Conservation (phyloP, 2,888 invertebrate species). For the Nomada flava region DNA sequence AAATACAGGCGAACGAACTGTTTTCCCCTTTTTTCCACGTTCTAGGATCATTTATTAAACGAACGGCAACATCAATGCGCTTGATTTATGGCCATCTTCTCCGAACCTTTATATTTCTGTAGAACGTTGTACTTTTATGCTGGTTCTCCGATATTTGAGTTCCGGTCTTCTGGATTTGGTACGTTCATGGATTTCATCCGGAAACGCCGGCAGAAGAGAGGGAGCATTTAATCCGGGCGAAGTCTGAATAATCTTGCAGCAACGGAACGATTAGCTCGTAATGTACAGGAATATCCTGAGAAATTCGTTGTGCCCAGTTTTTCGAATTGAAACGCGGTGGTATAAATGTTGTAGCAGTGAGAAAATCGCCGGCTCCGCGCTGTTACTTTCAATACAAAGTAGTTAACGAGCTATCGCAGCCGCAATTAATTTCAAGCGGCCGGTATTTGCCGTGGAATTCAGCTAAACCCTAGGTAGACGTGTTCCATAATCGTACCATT, state of each 20-base stretch:
- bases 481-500: constrained; percentile 15
- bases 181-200: constrained; percentile 16
- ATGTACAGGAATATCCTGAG: not conserved
- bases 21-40: constrained; percentile 18
- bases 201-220: not conserved
- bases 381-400: not conserved
- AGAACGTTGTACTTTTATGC: constrained; percentile 24
- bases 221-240: constrained; percentile 13
- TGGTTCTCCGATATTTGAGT: constrained; percentile 26
- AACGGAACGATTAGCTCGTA: constrained; percentile 8
- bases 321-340: not conserved
- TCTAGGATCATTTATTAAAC: constrained; percentile 55
- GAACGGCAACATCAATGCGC: constrained; percentile 48
- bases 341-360: no score
- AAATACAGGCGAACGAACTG: constrained; percentile 27
- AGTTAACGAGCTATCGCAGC: constrained; percentile 30
- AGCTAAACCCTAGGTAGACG: constrained; percentile 19
- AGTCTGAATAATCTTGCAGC: constrained; percentile 38
- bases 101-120: constrained; percentile 34
- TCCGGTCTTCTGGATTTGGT: constrained; percentile 27
- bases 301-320: no score
- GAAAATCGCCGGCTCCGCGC: not conserved
- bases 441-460: constrained; percentile 49
- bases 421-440: constrained; percentile 36
- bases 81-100: constrained; percentile 51